These are phyloP conservation scores for Lacerta agilis DNA, from an alignment of 2,797 vertebrate species.

Conservation along the genomic window DNA sequence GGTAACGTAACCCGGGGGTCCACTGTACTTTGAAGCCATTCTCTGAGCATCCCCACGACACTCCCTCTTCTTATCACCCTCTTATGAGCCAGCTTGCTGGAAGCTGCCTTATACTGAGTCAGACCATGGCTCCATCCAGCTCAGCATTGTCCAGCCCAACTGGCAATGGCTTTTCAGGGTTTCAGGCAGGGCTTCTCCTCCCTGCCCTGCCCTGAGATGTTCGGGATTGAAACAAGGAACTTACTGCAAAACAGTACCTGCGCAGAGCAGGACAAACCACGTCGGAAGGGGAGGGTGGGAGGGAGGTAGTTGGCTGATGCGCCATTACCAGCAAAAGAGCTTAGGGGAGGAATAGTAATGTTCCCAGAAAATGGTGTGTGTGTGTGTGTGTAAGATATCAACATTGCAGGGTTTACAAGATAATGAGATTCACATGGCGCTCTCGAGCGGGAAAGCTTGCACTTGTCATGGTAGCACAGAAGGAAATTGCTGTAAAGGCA, in stretches of 20 bases:
- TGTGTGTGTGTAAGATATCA: not conserved
- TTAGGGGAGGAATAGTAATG: not conserved
- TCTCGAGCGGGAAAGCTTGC: not conserved
- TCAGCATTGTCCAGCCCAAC: too few species aligned
- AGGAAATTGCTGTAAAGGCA: constrained; percentile 14
- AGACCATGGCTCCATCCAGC: too few species aligned
- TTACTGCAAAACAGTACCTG: not conserved
- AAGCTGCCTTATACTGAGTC: too few species aligned
- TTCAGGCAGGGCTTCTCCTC: too few species aligned
- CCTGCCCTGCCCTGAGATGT: too few species aligned
- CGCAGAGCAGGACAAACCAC: not conserved
- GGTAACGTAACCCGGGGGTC: too few species aligned
- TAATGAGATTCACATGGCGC: not conserved
- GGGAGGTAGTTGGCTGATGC: not conserved
- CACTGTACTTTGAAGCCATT: not conserved
- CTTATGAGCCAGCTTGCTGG: not conserved
- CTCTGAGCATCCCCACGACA: not conserved
- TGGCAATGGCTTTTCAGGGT: too few species aligned
- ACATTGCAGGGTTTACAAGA: not conserved
- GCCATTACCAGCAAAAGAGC: not conserved
- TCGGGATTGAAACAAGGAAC: not conserved
- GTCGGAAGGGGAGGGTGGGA: not conserved
- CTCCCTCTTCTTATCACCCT: too few species aligned
- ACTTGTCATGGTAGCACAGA: not conserved
- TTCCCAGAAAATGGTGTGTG: not conserved